phyloP scores from a whole-genome alignment of 2,888 invertebrate genomes.

The Xanthia togata region DNA sequence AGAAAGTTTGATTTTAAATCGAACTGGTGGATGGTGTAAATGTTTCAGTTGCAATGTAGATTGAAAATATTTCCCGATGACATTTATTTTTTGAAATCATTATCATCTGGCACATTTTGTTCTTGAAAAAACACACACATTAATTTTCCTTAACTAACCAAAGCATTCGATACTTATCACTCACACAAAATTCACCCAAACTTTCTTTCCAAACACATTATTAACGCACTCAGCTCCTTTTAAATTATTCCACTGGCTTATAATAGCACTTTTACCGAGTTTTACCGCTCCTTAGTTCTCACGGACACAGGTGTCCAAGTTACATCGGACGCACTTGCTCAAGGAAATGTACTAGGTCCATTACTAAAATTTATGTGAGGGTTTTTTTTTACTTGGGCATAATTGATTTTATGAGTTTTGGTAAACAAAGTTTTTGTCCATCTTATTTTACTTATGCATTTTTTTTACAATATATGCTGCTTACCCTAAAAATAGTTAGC shows the following conservation, averaged over 20 bases:
- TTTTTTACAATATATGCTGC: too few relatives aligned
- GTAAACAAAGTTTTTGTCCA: not conserved
- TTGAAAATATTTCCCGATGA: too few relatives aligned
- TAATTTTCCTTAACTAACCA: not conserved
- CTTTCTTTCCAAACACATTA: conserved; percentile 17
- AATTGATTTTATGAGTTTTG: conserved; percentile 51
- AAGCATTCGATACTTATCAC: conserved; percentile 6
- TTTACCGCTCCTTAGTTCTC: conserved; percentile 55
- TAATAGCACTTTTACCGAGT: conserved; percentile 37
- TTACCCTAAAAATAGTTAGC: too few relatives aligned
- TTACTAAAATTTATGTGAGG: conserved; percentile 68
- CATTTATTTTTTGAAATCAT: too few relatives aligned
- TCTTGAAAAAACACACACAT: not conserved
- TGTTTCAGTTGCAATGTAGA: too few relatives aligned
- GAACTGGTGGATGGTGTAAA: too few relatives aligned
- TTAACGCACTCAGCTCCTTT: conserved; percentile 40
- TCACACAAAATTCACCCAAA: not conserved
- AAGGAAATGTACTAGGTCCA: conserved; percentile 66
- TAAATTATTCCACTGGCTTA: conserved; percentile 54
- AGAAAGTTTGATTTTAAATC: too few relatives aligned
- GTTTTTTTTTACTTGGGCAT: conserved; percentile 42
- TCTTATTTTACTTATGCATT: too few relatives aligned
- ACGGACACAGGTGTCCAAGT: conserved; percentile 67
- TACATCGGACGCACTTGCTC: conserved; percentile 51
- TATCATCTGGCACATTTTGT: too few relatives aligned